Evolutionary conservation across 2,113 vertebrate species (phyloP).

Genomic region (Brachionichthys hirsutus): DNA sequence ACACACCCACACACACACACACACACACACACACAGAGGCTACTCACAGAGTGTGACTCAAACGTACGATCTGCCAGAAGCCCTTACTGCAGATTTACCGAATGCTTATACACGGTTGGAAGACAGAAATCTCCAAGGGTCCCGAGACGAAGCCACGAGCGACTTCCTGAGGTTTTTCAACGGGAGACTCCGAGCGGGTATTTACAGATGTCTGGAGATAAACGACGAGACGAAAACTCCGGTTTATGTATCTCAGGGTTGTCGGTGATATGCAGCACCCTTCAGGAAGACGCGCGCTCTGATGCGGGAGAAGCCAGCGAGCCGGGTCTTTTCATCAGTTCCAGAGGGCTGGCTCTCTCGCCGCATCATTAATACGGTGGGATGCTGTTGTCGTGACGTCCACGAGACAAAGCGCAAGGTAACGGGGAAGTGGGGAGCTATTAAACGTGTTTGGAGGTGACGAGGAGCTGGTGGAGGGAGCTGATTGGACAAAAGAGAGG

Average conservation of each 20-base stretch:
- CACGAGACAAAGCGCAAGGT: slow-evolving; percentile 53
- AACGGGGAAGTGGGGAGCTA: slow-evolving; percentile 40
- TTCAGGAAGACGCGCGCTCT: slow-evolving; percentile 24
- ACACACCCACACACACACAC: not conserved
- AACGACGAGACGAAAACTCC: slow-evolving; percentile 46
- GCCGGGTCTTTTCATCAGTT: slow-evolving; percentile 73
- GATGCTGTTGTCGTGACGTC: slow-evolving; percentile 58
- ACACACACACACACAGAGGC: no score
- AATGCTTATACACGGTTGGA: not conserved
- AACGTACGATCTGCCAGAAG: slow-evolving; percentile 43
- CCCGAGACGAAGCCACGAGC: slow-evolving; percentile 12
- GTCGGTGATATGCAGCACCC: slow-evolving; percentile 63
- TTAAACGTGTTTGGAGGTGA: slow-evolving; percentile 23
- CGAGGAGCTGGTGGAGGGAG: slow-evolving; percentile 13
- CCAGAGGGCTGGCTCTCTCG: slow-evolving; percentile 58
- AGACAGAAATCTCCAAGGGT: not conserved
- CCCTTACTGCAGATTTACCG: slow-evolving; percentile 16
- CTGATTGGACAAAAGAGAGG: slow-evolving; percentile 7
- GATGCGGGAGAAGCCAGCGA: slow-evolving; percentile 49
- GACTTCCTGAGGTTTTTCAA: slow-evolving; percentile 4
- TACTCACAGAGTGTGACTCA: slow-evolving; percentile 31
- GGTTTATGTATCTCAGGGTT: slow-evolving; percentile 45
- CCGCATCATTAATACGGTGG: slow-evolving; percentile 56
- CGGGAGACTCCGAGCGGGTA: slow-evolving; percentile 12
- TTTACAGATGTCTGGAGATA: slow-evolving; percentile 26